Evolutionary conservation across 2,888 invertebrate genomes (phyloP), one percentile per base, ranked within the genome.

Genomic region (Maniola hyperantus): DNA sequence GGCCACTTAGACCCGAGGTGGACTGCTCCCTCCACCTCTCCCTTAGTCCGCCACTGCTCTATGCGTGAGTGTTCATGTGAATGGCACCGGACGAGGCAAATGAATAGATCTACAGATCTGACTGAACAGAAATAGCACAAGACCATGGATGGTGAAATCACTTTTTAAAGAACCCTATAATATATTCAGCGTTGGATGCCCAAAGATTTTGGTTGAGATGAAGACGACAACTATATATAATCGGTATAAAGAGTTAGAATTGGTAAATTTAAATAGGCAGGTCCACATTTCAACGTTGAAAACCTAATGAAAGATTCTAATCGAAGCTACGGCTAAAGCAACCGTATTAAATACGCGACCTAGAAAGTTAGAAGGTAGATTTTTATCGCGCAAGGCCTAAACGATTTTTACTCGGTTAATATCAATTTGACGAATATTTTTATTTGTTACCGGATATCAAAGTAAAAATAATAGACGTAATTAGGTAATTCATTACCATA

Each of bases 271-370:
- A 13, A n/a, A 33, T 53, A 33, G n/a, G 26, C 33, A 54, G 34
- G 34, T 34, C 10, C 42, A 18, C 57, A 57, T 20, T 57, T 42
- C 26, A 57, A 57, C 39, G 20, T 57, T 20, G 6, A 55, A 55
- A n/a, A 55, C 36, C 55, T 55, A 55, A 55, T 55, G 13, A 57
- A 20, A 57, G 57, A 57, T 57, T 20, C 13, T 57, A 11, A 57
- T 57, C 57, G 42, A 39, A 13, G 20, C 20, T 20, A 18, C 20
- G 20, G 18, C 2, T 26, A 42, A 57, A 20, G 39, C 18, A 42
- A 13, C 20, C 26, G 50, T 51, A 51, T 6, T 5, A 51, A 51
- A 51, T 51, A 51, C 26, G 50, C 42, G 57, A 20, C 57, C 42
- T 57, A 42, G 57, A 57, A 55, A 55, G 39, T 15, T 13, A 39